Base-by-base conservation (phyloP, 2,113 vertebrate species). In the Phylloscopus trochiloides region DNA sequence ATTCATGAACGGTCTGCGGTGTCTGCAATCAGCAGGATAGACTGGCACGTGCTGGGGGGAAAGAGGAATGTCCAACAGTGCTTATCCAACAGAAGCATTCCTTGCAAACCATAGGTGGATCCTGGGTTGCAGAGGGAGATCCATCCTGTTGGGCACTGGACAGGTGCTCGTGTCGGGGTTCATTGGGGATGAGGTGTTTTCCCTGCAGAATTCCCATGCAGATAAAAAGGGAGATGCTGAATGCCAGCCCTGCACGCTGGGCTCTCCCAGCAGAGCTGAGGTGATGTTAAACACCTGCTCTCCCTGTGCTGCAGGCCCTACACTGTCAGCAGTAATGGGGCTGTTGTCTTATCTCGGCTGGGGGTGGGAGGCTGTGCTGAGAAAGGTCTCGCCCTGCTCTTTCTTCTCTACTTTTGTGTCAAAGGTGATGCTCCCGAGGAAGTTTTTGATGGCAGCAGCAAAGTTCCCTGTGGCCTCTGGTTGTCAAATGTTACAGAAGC, bases 111-210 rank as follows among this genome's bases (percentile, higher is more conserved):
- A 0, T 4, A 3, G 47, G 38, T 74, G 3, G 2, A n/a, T 59
- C 3, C 5, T 0, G 0, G 7, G 2, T 25, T 20, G 3, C 14
- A 12, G 68, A 70, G 28, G 7, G 31, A 15, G 26, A 50, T 43
- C 50, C 34, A 5, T 22, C 19, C 7, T n/a, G 2, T 9, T 32
- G 52, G 86, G 50, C 18, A 2, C 26, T 17, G 28, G 11, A 6
- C 19, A 42, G 31, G 3, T 57, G 52, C 61, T 79, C 4, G 2
- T 19, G 43, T 17, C 17, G 26, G 34, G 38, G 15, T 26, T 88
- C 0, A 0, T 1, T 21, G 63, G 7, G 8, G 16, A 3, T 42
- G 8, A 24, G 24, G 42, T 4, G 6, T 62, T 81, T 54, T 40
- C 45, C 17, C 0, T 29, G 4, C 21, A 24, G 63, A 74, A 38